These are phyloP conservation scores for Typhlichthys subterraneus DNA, from an alignment of 2,797 vertebrate species.

Conservation along the genomic window DNA sequence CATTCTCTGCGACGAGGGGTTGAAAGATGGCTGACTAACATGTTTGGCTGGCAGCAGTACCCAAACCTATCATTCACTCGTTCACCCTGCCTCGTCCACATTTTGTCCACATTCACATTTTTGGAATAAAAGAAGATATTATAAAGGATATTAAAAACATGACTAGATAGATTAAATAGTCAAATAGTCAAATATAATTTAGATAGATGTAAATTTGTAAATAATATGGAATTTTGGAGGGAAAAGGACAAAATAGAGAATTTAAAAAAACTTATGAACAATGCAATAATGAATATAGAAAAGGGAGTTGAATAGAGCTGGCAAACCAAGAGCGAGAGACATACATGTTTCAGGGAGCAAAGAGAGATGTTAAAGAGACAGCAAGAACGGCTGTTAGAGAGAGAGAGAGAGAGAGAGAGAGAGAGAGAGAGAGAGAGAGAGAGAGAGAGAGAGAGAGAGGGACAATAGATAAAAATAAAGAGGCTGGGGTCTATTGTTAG, in stretches of 20 bases:
- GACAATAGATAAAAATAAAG: no score
- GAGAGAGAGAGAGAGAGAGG: no score
- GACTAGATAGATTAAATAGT: neutral
- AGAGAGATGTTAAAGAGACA: no score
- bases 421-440: neutral
- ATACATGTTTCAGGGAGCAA: no score
- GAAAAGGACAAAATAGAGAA: neutral
- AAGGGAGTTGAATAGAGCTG: neutral
- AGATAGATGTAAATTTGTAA: neutral
- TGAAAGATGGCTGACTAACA: no score
- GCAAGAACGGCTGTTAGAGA: neutral
- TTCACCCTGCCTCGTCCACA: no score
- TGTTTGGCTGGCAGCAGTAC: no score
- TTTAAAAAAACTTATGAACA: neutral
- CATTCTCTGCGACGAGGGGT: neutral
- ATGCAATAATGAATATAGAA: neutral
- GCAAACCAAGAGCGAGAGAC: no score
- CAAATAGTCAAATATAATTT: no score
- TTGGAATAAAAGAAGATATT: neutral
- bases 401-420: neutral
- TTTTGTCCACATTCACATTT: no score
- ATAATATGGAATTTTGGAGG: neutral
- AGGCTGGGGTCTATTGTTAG: no score
- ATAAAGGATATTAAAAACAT: neutral
- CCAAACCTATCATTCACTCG: no score